Conservation (phyloP, 2,888 invertebrate genomes). For the Leucophora obtusa region DNA sequence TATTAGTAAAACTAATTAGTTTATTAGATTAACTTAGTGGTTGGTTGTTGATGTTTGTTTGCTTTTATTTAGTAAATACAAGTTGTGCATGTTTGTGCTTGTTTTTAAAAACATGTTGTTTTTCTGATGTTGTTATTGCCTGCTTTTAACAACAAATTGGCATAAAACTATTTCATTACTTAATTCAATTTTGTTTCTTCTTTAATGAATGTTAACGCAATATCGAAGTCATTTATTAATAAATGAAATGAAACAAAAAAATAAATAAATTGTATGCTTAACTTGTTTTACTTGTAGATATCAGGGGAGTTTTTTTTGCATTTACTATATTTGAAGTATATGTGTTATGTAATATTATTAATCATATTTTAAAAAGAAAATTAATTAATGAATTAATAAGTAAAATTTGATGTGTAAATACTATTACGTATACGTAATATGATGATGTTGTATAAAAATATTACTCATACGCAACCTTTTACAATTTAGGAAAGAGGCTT, state of each 20-base stretch:
- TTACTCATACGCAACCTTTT: too few species aligned
- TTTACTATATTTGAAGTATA: not conserved
- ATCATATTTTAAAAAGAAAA: not conserved
- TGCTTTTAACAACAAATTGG: not conserved
- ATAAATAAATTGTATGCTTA: not conserved
- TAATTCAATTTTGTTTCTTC: not conserved
- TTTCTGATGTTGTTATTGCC: not conserved
- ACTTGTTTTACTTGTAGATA: not conserved
- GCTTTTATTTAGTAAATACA: slow-evolving; percentile 6
- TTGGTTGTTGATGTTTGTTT: slow-evolving; percentile 38
- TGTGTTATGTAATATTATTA: not conserved
- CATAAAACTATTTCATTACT: not conserved
- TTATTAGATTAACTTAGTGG: slow-evolving; percentile 51
- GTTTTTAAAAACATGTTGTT: slow-evolving; percentile 3
- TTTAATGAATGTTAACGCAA: not conserved
- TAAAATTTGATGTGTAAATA: not conserved
- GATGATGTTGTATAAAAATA: too few species aligned
- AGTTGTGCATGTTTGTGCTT: slow-evolving; percentile 1
- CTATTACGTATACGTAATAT: too few species aligned
- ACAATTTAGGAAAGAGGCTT: too few species aligned
- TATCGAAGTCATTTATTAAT: not conserved
- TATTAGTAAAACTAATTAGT: slow-evolving; percentile 49
- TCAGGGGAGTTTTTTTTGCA: not conserved
- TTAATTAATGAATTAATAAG: not conserved
- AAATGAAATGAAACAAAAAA: not conserved